Percentiles rank a stretch among this genome's conserved stretches.
These are phyloP conservation scores for Ochotona princeps DNA, from an alignment of 2,113 vertebrate species.

Conservation along the genomic window DNA sequence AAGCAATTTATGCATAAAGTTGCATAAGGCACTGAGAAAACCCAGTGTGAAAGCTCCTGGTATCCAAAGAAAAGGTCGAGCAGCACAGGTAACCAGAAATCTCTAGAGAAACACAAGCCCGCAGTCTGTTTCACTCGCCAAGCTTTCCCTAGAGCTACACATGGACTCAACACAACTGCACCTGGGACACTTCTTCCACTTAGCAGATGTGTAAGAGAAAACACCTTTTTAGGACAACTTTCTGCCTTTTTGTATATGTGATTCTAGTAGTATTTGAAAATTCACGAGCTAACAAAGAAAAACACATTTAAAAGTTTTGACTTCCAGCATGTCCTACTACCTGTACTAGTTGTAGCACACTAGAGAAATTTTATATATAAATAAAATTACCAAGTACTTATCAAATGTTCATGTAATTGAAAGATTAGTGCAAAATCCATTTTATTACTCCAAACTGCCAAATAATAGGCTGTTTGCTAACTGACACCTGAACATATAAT, in stretches of 20 bases:
- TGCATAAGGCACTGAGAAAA: background rate
- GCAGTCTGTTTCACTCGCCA: background rate
- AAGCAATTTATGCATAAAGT: background rate
- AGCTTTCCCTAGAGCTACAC: background rate
- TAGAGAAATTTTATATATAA: constrained; percentile 28
- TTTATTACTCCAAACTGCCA: constrained; percentile 62
- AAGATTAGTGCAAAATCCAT: constrained; percentile 57
- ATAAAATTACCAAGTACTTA: background rate
- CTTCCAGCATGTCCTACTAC: background rate
- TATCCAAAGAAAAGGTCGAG: background rate
- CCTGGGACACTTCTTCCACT: background rate
- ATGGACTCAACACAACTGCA: background rate
- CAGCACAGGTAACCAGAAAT: background rate
- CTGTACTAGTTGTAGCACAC: background rate
- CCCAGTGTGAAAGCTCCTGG: background rate
- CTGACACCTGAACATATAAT: constrained; percentile 69
- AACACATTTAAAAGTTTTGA: background rate
- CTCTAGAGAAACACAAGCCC: background rate
- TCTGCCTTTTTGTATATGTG: constrained; percentile 25
- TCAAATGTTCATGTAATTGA: constrained; percentile 1
- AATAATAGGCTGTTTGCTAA: constrained; percentile 68
- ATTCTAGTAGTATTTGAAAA: constrained; percentile 20
- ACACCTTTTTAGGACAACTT: constrained; percentile 17
- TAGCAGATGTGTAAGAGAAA: background rate
- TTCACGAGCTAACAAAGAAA: background rate